Evolutionary conservation across 53 echinoderm and acorn worm species (phyloP).

Genomic region (Antedon mediterranea): DNA sequence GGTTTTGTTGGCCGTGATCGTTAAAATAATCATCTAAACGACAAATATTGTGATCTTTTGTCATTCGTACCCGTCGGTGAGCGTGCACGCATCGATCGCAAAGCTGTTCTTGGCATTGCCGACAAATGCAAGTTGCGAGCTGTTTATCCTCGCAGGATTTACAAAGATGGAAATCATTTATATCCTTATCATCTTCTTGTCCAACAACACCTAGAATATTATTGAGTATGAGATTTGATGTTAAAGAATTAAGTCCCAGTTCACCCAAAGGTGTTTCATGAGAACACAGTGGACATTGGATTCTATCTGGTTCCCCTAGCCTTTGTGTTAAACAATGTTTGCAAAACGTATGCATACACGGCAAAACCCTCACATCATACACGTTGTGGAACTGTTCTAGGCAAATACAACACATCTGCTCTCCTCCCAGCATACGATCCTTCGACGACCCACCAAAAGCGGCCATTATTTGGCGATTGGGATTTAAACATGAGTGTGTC

Average conservation of each 20-base stretch:
- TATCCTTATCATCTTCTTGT: conserved; percentile 68
- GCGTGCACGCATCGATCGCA: conserved; percentile 96
- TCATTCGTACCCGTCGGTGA: conserved; percentile 81
- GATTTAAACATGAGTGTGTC: not conserved
- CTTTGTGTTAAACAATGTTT: conserved; percentile 69
- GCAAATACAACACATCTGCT: conserved; percentile 88
- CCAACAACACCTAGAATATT: conserved; percentile 95
- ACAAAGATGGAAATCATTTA: conserved; percentile 53
- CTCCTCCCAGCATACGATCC: conserved; percentile 35
- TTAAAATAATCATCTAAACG: conserved; percentile 48
- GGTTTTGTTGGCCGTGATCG: conserved; percentile 27
- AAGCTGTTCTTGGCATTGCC: conserved; percentile 74
- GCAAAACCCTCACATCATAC: conserved; percentile 62
- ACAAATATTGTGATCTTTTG: conserved; percentile 86
- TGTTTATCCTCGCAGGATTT: conserved; percentile 91
- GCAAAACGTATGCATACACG: conserved; percentile 92
- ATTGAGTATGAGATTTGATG: conserved; percentile 85
- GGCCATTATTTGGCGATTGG: not conserved
- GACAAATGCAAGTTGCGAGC: conserved; percentile 69
- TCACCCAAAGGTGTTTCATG: conserved; percentile 87
- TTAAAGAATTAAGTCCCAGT: conserved; percentile 71
- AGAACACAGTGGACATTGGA: conserved; percentile 78
- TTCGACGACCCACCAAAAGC: not conserved
- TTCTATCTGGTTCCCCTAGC: conserved; percentile 63
- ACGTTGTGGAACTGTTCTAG: conserved; percentile 54